Evolutionary conservation across 2,113 vertebrate genomes (phyloP), one percentile per base, ranked within the genome.

Genomic region (Hiodon tergisus): DNA sequence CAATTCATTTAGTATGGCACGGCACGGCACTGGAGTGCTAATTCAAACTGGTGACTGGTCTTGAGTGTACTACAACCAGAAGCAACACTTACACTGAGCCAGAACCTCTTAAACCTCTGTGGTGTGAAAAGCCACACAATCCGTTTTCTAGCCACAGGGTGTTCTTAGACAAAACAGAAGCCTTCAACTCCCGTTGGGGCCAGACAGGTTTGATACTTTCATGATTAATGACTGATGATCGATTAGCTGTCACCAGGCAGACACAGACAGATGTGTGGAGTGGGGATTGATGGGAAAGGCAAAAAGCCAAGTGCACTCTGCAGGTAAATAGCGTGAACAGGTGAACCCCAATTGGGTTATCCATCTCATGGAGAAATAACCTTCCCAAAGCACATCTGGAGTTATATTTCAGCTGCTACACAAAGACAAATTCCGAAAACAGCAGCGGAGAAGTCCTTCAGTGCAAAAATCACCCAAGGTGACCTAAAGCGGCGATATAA

Each of bases 231-330:
- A 50, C 59, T 13, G 31, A 52, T 9, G 7, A 16, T 6, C 16
- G 48, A 13, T 47, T 14, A 6, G 6, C 5, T 47, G 6, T 3
- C 14, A 50, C 4, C 16, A 47, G 58, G 10, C 46, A 53, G 52
- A 57, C 9, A 5, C 61, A 66, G 72, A 47, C 72, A 57, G 52
- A 74, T 57, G 52, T 60, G 58, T 6, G 5, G 10, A 67, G 72
- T 6, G 17, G 52, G 62, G 31, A 67, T 74, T 74, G 66, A 67
- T 67, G 62, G 53, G 62, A 46, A 67, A 66, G 61, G 13, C 59
- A 48, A 17, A 31, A 4, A 51, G 50, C 47, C 55, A n/a, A 58
- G 31, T 72, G 31, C 70, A 48, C 13, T 48, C 31, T 3, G 54
- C 57, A 47, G 69, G 31, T 31, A 9, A 17, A 55, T 4, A 4